A percentile compares a stretch with the other conserved stretches of the same genome.
Conservation (phyloP, 2,797 vertebrate genomes). For the Catharus ustulatus region DNA sequence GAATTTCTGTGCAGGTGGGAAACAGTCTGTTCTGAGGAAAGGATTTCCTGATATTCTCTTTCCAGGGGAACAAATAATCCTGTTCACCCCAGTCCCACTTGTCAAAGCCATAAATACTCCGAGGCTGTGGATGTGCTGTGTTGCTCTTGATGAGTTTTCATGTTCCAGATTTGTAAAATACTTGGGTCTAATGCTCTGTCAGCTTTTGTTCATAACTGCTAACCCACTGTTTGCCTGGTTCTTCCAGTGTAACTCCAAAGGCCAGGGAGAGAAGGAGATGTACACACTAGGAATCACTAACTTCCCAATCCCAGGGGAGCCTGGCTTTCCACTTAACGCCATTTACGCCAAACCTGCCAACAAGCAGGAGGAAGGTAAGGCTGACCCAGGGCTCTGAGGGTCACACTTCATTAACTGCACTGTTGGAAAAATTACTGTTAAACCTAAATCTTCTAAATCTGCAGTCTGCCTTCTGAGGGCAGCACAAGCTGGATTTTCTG, state of each 20-base stretch:
- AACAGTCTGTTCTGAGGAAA: background rate
- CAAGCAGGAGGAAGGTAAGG: constrained; percentile 95
- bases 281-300: constrained; percentile 95
- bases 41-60: background rate
- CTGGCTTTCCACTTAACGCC: constrained; percentile 95
- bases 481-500: background rate
- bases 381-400: background rate
- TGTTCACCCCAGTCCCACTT: background rate
- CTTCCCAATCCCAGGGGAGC: constrained; percentile 96
- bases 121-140: background rate
- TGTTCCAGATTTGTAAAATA: background rate
- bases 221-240: background rate
- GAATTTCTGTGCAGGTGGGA: background rate
- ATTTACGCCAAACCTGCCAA: constrained; percentile 92
- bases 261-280: constrained; percentile 97
- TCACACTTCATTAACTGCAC: background rate
- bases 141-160: background rate
- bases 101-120: background rate
- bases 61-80: background rate
- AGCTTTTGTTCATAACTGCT: background rate
- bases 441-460: background rate
- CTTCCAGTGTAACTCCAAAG: constrained; percentile 91
- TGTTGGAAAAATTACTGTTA: background rate
- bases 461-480: background rate
- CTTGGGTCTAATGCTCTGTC: background rate